Conservation (phyloP, 2,888 invertebrate species). For the Alcis repandata region DNA sequence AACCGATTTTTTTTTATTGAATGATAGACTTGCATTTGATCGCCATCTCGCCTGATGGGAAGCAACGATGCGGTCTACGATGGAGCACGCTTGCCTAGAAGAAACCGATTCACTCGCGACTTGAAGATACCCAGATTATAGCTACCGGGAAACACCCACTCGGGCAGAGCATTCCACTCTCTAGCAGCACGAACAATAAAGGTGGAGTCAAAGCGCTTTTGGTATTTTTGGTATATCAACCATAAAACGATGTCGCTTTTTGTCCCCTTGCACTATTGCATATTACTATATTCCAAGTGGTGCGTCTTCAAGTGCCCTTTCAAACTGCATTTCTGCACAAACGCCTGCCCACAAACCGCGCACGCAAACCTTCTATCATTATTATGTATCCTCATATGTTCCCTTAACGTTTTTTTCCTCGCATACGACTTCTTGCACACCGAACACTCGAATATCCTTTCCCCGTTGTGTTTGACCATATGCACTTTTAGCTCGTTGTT, state of each 20-base stretch:
- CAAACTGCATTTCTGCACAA: slow-evolving; percentile 79
- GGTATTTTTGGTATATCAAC: neutral
- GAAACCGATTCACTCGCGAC: no score
- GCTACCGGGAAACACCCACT: no score
- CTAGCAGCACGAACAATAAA: no score
- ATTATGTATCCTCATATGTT: slow-evolving; percentile 67
- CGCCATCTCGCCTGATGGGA: no score
- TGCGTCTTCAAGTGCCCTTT: slow-evolving; percentile 79
- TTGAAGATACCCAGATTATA: no score
- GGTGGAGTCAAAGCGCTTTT: no score
- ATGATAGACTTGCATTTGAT: no score
- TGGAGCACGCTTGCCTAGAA: no score
- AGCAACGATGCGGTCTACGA: no score
- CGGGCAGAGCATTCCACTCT: no score
- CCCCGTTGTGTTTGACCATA: slow-evolving; percentile 56
- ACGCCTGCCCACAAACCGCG: slow-evolving; percentile 75
- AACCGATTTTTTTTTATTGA: no score
- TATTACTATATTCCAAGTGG: slow-evolving; percentile 55
- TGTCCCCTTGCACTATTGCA: slow-evolving; percentile 11
- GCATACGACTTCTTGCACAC: slow-evolving; percentile 74
- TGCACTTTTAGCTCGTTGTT: slow-evolving; percentile 51
- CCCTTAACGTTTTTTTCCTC: slow-evolving; percentile 60
- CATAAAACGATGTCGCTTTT: no score
- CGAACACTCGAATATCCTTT: slow-evolving; percentile 64
- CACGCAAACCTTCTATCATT: slow-evolving; percentile 73